These are phyloP conservation scores for Pyrochroa serraticornis DNA, from an alignment of 2,888 invertebrate genomes.

Conservation along the genomic window DNA sequence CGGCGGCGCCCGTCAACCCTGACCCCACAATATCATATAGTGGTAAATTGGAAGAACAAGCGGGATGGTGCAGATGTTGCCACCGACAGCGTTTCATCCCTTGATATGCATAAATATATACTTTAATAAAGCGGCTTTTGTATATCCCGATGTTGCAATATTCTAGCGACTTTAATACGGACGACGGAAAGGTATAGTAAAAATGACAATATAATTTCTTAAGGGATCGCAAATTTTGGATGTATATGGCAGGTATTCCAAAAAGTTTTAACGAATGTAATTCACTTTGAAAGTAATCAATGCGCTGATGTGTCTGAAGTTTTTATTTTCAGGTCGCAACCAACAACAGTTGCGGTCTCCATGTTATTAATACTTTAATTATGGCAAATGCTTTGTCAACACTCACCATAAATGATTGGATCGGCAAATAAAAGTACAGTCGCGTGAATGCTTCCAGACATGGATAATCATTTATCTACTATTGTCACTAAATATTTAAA, in stretches of 20 bases:
- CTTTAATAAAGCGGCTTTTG: slow-evolving; percentile 29
- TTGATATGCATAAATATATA: slow-evolving; percentile 35
- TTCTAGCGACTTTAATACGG: slow-evolving; percentile 3
- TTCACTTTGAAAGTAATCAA: no score
- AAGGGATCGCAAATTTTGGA: background rate
- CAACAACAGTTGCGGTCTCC: no score
- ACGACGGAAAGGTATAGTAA: slow-evolving; percentile 7
- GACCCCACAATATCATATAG: slow-evolving; percentile 6
- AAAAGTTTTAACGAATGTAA: no score
- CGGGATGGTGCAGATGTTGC: slow-evolving; percentile 30
- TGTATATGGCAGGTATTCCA: background rate
- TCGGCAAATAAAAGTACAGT: no score
- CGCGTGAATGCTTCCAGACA: no score
- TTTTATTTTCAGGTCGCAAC: no score
- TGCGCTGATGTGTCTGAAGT: no score
- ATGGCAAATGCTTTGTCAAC: no score
- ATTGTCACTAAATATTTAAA: no score
- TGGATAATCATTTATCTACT: no score
- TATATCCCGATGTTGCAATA: slow-evolving; percentile 18
- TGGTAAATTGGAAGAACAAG: slow-evolving; percentile 21
- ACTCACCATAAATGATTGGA: no score
- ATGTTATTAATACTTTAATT: no score
- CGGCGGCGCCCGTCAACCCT: background rate
- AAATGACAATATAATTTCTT: slow-evolving; percentile 18
- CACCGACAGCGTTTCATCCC: slow-evolving; percentile 33